Percentiles rank a stretch among this genome's conserved stretches.
These are phyloP conservation scores for Ochropacha duplaris DNA, from an alignment of 2,888 invertebrate species.

Conservation along the genomic window DNA sequence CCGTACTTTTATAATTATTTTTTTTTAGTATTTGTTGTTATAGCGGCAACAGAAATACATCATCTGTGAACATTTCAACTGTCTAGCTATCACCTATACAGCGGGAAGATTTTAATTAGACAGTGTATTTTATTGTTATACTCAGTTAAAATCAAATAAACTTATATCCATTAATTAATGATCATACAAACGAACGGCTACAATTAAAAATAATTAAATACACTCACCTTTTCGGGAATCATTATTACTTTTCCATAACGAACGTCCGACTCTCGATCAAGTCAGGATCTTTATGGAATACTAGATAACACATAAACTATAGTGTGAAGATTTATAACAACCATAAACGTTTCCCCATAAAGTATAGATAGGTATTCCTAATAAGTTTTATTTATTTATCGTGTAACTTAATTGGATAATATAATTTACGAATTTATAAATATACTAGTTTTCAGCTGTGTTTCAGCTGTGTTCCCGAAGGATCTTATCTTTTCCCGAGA, in stretches of 20 bases:
- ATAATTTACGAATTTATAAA: background rate
- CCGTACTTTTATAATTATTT: too few species aligned
- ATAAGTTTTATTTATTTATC: background rate
- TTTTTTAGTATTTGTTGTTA: too few species aligned
- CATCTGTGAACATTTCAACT: too few species aligned
- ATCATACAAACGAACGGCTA: too few species aligned
- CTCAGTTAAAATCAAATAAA: too few species aligned
- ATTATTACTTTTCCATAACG: background rate
- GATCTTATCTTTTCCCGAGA: background rate
- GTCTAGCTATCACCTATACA: too few species aligned
- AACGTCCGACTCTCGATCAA: background rate
- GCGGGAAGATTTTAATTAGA: too few species aligned
- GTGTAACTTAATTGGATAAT: background rate
- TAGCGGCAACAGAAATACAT: too few species aligned
- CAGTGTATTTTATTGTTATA: too few species aligned
- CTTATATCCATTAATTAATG: too few species aligned
- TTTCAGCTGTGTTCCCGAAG: too few species aligned
- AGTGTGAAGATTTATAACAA: background rate
- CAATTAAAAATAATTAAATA: background rate
- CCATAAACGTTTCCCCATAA: background rate
- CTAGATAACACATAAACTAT: background rate
- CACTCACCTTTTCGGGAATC: background rate
- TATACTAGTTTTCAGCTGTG: background rate
- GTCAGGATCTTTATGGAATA: background rate
- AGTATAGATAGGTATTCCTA: background rate